Conservation (phyloP, 2,888 invertebrate species). For the Meloe dianella region DNA sequence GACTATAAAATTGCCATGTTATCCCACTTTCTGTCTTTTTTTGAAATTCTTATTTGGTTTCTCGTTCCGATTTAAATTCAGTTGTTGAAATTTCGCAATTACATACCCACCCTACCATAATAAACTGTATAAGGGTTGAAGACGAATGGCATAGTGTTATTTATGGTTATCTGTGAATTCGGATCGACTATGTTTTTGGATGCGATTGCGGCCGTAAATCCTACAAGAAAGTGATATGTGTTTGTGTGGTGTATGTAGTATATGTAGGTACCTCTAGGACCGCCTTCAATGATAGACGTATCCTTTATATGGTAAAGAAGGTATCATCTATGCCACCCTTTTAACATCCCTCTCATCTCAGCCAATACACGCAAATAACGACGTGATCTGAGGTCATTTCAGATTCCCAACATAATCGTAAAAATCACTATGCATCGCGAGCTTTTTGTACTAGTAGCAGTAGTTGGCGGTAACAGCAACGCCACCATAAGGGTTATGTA, state of each 20-base stretch:
- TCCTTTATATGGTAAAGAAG: constrained; percentile 20
- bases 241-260: constrained; percentile 10
- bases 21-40: not conserved
- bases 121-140: constrained; percentile 28
- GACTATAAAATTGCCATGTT: not conserved
- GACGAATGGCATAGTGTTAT: constrained; percentile 44
- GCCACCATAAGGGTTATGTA: constrained; percentile 59
- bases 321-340: constrained; percentile 40
- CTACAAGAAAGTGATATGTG: constrained; percentile 47
- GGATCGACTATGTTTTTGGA: constrained; percentile 44
- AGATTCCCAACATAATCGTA: constrained; percentile 58
- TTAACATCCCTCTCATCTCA: constrained; percentile 45
- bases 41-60: not conserved
- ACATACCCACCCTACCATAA: not conserved
- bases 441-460: constrained; percentile 37
- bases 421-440: constrained; percentile 60
- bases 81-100: constrained; percentile 6
- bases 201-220: constrained; percentile 45
- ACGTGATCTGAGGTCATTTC: constrained; percentile 42
- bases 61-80: not conserved
- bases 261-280: constrained; percentile 43
- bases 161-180: constrained; percentile 44
- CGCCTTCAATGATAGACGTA: constrained; percentile 31
- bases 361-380: constrained; percentile 51
- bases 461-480: constrained; percentile 39